Percentiles rank a stretch among this genome's conserved stretches.
phyloP scores from a whole-genome alignment of 30 jellyfish, hydroid and myxozoan genomes.

The Catostylus mosaicus region DNA sequence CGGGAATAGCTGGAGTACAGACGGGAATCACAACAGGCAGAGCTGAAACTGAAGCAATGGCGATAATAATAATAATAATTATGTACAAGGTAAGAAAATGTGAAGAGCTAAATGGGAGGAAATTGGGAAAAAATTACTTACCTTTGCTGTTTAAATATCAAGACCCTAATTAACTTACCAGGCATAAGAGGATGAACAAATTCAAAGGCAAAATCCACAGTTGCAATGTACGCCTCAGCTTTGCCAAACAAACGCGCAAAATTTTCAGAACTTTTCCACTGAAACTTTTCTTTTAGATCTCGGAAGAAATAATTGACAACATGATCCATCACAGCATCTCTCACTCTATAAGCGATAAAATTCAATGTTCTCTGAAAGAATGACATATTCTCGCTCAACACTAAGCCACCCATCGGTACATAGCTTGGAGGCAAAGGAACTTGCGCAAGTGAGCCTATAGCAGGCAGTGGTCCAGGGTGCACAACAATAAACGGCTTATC shows the following conservation, averaged over 20 bases:
- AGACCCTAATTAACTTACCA: not conserved
- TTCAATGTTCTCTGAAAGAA: slow-evolving; percentile 23
- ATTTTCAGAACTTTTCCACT: not conserved
- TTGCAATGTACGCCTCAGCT: slow-evolving; percentile 19
- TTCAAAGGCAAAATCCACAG: slow-evolving; percentile 44
- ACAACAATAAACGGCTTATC: slow-evolving; percentile 24
- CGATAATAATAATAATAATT: no score
- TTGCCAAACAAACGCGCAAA: slow-evolving; percentile 5
- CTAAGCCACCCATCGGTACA: slow-evolving; percentile 17
- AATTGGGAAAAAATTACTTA: no score
- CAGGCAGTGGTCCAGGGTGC: slow-evolving; percentile 12
- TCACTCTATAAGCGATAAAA: not conserved
- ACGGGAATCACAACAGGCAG: no score
- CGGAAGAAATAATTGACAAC: not conserved
- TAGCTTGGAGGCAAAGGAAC: slow-evolving; percentile 55
- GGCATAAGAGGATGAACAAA: slow-evolving; percentile 49
- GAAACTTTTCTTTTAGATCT: not conserved
- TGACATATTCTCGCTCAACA: slow-evolving; percentile 20
- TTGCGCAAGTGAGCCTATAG: slow-evolving; percentile 13
- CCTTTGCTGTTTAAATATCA: no score
- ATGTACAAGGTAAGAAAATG: no score
- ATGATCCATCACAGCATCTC: not conserved
- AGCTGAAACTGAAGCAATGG: no score
- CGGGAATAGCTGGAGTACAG: no score
- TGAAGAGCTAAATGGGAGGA: no score